Base-by-base conservation (phyloP, 2,797 vertebrate genomes). In the Phoebastria nigripes region DNA sequence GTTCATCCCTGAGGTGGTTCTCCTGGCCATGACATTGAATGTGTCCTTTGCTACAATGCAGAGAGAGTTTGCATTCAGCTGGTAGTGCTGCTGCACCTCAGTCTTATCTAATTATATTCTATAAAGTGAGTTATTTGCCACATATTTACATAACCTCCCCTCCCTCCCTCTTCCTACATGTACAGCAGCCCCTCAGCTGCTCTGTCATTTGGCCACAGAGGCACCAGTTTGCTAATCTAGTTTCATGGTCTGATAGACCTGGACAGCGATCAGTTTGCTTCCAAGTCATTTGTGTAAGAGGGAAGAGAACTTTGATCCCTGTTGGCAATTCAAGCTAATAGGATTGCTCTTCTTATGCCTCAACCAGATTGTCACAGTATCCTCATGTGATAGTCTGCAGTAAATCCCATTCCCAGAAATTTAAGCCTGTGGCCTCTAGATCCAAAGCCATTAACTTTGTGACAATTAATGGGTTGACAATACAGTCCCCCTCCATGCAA, bases 191-290 rank as follows among this genome's bases (percentile, higher is more conserved):
- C 39, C 54, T 92, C 89, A 85, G 87, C 82, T 88, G 79, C 66
- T 95, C 71, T 90, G 66, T 87, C 52, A 47, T 84, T 96, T 77
- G 91, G 72, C 83, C 73, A 59, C 87, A 87, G 65, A 94, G 93
- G 76, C 91, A 91, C 19, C 35, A 72, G 74, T 87, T 93, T 93
- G 29, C 35, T 97, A 94, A 92, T 97, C 93, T 93, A 58, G 86
- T 97, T 94, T 87, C 84, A 95, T 93, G 94, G 93, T 97, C 95
- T 96, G 76, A 81, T 81, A 86, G 87, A 96, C 76, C 93, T 91
- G 82, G 94, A 90, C 81, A 87, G 95, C 54, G 76, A 94, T 84
- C 90, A 76, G 73, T 96, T 95, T 81, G 90, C 87, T 88, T 96
- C 92, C 92, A 76, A 94, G 81, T 56, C 49, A 72, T 81, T 80